Evolutionary conservation across 2,113 vertebrate species (phyloP).

Genomic region (Limnothrissa miodon): DNA sequence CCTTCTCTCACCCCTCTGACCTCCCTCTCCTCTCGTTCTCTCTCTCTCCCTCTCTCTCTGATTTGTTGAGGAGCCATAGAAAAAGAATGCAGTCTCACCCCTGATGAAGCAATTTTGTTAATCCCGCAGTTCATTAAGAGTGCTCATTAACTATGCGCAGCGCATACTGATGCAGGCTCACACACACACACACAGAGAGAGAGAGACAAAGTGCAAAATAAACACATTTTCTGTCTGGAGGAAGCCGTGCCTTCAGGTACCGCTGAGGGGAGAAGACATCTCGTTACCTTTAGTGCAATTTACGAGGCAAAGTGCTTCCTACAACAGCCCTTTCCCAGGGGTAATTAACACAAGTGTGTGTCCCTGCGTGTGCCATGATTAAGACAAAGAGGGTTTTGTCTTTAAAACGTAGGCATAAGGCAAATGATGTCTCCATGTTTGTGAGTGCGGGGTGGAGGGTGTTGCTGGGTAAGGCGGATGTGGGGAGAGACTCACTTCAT

Average conservation of each 20-base stretch:
- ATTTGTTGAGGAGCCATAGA: conserved; percentile 33
- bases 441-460: not conserved
- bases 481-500: conserved; percentile 82
- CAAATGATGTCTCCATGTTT: not conserved
- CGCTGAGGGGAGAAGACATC: conserved; percentile 7
- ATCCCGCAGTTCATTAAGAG: conserved; percentile 35
- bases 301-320: not conserved
- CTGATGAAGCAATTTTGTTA: conserved; percentile 40
- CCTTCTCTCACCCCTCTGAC: conserved; percentile 7
- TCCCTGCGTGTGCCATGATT: not conserved
- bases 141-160: conserved; percentile 41
- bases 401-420: not conserved
- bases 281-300: conserved; percentile 10
- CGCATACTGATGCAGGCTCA: not conserved
- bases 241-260: conserved; percentile 20
- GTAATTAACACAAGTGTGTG: conserved; percentile 1
- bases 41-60: not conserved
- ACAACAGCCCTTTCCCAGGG: not conserved
- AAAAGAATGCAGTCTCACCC: not conserved
- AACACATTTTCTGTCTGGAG: conserved; percentile 30
- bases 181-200: not conserved
- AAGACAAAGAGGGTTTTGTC: not conserved
- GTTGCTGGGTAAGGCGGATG: not conserved
- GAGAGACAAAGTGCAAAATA: conserved; percentile 21
- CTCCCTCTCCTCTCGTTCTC: not conserved